A percentile compares a stretch with the other conserved stretches of the same genome.
These are phyloP conservation scores for Gyps fulvus DNA, from an alignment of 2,113 vertebrate genomes.

Conservation along the genomic window DNA sequence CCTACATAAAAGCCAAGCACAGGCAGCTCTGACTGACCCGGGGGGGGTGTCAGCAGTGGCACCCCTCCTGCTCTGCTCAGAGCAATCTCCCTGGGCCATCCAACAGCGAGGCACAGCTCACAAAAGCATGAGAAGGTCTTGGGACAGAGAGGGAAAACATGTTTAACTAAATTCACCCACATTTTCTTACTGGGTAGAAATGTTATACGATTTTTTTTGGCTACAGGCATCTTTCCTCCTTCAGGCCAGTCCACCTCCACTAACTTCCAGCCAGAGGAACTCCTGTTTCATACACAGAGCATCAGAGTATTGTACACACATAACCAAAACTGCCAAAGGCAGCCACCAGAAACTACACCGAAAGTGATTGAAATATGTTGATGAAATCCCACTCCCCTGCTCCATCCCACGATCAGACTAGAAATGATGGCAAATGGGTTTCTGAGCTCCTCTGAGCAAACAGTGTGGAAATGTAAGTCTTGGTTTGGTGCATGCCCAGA, in stretches of 20 bases:
- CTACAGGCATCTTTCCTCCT: background rate
- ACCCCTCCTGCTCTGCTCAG: background rate
- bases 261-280: background rate
- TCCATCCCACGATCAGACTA: background rate
- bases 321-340: background rate
- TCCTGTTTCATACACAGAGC: background rate
- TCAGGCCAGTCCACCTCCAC: background rate
- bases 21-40: background rate
- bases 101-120: background rate
- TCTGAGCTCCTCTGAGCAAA: constrained; percentile 1
- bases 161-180: background rate
- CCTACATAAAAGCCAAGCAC: background rate
- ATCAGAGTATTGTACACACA: background rate
- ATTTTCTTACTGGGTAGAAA: background rate
- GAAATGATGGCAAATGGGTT: background rate
- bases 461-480: background rate
- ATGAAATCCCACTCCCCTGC: background rate
- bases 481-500: constrained; percentile 28
- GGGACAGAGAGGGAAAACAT: background rate
- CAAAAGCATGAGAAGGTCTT: background rate
- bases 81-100: background rate
- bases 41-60: rapidly evolving
- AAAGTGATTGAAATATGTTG: background rate
- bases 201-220: background rate
- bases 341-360: background rate